These are phyloP conservation scores for Trichacis sp. DNA, from an alignment of 2,888 invertebrate genomes.

Conservation along the genomic window DNA sequence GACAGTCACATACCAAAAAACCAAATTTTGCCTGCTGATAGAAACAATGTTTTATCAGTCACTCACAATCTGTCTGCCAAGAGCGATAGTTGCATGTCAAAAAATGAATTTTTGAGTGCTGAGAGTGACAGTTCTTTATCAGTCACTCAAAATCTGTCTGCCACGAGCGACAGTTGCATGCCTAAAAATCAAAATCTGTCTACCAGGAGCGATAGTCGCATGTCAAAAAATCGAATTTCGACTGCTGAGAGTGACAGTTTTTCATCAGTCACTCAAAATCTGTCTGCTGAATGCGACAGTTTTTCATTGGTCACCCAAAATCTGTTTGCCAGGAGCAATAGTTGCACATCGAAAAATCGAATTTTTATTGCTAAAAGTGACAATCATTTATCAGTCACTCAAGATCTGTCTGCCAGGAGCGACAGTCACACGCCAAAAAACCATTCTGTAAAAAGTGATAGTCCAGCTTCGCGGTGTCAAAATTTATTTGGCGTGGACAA, in stretches of 20 bases:
- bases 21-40: neutral
- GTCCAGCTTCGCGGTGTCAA: too few relatives aligned
- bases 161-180: neutral
- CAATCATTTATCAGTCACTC: neutral
- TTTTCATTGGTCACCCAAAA: too few relatives aligned
- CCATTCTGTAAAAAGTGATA: neutral
- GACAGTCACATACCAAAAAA: too few relatives aligned
- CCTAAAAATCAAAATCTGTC: neutral
- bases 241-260: neutral
- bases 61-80: neutral
- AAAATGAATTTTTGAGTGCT: neutral
- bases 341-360: too few relatives aligned
- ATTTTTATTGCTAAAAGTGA: neutral
- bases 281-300: too few relatives aligned
- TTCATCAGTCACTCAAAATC: too few relatives aligned
- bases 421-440: too few relatives aligned
- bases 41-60: neutral
- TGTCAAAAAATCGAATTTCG: neutral
- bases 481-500: too few relatives aligned
- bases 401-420: too few relatives aligned
- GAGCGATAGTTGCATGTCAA: neutral
- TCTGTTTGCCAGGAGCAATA: too few relatives aligned
- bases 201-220: neutral
- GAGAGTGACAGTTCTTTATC: too few relatives aligned
- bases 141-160: slow-evolving; percentile 1